phyloP scores from a whole-genome alignment of 2,888 invertebrate genomes.

The Sphecodes monilicornis region DNA sequence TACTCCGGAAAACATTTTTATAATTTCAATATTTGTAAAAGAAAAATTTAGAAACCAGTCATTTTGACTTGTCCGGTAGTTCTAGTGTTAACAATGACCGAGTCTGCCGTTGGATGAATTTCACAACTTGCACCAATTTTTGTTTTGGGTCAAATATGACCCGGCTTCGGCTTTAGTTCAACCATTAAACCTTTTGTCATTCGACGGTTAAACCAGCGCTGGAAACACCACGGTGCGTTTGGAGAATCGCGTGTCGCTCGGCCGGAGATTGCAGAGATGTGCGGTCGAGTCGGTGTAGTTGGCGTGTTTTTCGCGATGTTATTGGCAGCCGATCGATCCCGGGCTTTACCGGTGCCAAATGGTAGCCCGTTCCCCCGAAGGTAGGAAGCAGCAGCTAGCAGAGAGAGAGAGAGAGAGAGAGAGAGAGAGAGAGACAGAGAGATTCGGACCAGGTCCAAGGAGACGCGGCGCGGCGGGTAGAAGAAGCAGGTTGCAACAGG shows the following conservation, averaged over 20 bases:
- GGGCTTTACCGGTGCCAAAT: constrained; percentile 52
- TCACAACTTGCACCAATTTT: too few relatives aligned
- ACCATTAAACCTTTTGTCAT: too few relatives aligned
- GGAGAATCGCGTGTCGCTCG: background rate
- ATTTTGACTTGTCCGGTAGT: too few relatives aligned
- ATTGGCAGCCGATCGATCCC: constrained; percentile 57
- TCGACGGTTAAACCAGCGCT: too few relatives aligned
- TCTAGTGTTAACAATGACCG: too few relatives aligned
- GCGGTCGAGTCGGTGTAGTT: background rate
- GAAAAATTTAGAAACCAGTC: too few relatives aligned
- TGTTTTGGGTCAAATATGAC: too few relatives aligned
- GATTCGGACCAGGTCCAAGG: background rate
- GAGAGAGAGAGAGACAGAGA: background rate
- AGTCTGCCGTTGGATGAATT: too few relatives aligned
- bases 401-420: background rate
- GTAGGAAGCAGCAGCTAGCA: constrained; percentile 12
- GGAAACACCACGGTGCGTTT: too few relatives aligned
- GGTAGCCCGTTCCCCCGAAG: constrained; percentile 42
- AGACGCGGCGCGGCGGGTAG: constrained; percentile 52
- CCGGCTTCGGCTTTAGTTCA: too few relatives aligned
- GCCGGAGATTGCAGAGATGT: background rate
- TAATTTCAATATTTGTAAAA: too few relatives aligned
- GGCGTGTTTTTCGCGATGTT: constrained; percentile 45
- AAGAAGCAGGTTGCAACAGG: constrained; percentile 76
- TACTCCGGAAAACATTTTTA: too few relatives aligned